A percentile compares a stretch with the other conserved stretches of the same genome.
These are phyloP conservation scores for Drosophila pectinifera DNA, from an alignment of 1,140 invertebrate genomes.

Conservation along the genomic window DNA sequence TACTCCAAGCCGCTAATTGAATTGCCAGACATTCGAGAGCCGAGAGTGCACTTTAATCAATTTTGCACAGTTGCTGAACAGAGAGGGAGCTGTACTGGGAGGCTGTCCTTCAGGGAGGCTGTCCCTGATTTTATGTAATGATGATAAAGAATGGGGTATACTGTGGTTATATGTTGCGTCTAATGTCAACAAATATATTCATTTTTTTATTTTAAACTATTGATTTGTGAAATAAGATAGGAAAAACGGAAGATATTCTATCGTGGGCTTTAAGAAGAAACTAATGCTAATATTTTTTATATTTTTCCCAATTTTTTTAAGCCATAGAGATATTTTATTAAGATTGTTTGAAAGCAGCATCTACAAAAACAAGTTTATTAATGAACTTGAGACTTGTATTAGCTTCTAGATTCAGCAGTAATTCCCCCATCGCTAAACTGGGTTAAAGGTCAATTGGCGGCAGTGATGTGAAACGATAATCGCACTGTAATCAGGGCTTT, in stretches of 20 bases:
- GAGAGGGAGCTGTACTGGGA: background rate
- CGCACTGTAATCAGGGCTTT: slow-evolving; percentile 18
- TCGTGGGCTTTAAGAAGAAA: no score
- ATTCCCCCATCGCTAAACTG: background rate
- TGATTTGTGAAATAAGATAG: no score
- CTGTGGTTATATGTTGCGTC: no score
- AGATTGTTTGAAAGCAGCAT: no score
- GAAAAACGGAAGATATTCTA: no score
- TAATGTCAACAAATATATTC: no score
- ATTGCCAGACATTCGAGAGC: slow-evolving; percentile 45
- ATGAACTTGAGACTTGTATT: background rate
- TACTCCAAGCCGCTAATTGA: slow-evolving; percentile 47
- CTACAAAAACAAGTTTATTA: no score
- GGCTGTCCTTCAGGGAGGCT: slow-evolving; percentile 5
- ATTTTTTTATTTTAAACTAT: no score
- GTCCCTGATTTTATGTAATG: slow-evolving; percentile 9
- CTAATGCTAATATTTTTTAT: no score
- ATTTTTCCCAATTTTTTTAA: no score
- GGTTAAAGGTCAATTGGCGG: slow-evolving; percentile 19
- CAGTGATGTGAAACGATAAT: slow-evolving; percentile 47
- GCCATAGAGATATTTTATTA: no score
- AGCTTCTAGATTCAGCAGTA: background rate
- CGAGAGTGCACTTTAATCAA: slow-evolving; percentile 13
- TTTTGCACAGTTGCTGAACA: slow-evolving; percentile 4
- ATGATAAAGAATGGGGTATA: no score